Conservation (phyloP, 2,113 vertebrate genomes). For the Neolamprologus ventralis region DNA sequence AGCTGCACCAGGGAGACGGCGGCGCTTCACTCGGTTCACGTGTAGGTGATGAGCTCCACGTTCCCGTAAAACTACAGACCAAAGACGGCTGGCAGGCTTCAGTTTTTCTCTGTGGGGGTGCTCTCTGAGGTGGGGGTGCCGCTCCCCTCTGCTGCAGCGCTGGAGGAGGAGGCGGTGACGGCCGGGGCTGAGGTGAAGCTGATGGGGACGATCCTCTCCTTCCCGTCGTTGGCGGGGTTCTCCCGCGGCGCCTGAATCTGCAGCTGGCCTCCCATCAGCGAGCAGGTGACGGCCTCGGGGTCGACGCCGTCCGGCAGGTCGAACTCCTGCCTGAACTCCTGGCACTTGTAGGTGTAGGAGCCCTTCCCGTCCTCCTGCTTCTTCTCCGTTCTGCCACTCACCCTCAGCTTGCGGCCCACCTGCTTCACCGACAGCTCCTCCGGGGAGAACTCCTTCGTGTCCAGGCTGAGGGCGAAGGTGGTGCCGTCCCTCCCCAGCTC, state of each 20-base stretch:
- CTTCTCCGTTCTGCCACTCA: slow-evolving; percentile 69
- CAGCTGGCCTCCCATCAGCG: slow-evolving; percentile 60
- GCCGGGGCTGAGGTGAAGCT: slow-evolving; percentile 12
- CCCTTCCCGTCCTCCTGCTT: slow-evolving; percentile 67
- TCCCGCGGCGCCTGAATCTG: slow-evolving; percentile 64
- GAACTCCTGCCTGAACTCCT: slow-evolving; percentile 75
- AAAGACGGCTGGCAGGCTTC: not conserved
- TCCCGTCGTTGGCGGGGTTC: not conserved
- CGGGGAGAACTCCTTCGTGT: slow-evolving; percentile 63
- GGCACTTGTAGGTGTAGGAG: slow-evolving; percentile 60
- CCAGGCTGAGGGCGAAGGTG: slow-evolving; percentile 65
- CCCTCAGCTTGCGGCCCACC: slow-evolving; percentile 70
- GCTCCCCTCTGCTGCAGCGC: not conserved
- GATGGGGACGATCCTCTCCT: slow-evolving; percentile 70
- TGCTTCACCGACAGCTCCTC: slow-evolving; percentile 70
- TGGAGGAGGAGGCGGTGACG: not conserved
- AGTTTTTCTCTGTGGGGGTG: not conserved
- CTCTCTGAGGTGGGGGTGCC: not conserved
- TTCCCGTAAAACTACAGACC: not conserved
- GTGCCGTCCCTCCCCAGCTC: slow-evolving; percentile 11
- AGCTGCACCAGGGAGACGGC: not conserved
- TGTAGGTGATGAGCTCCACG: not conserved
- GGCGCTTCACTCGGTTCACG: not conserved
- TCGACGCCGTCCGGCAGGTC: slow-evolving; percentile 63
- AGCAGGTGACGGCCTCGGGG: slow-evolving; percentile 64